A percentile compares a stretch with the other conserved stretches of the same genome.
Conservation (phyloP, 1,140 invertebrate genomes). For the Maconellicoccus hirsutus region DNA sequence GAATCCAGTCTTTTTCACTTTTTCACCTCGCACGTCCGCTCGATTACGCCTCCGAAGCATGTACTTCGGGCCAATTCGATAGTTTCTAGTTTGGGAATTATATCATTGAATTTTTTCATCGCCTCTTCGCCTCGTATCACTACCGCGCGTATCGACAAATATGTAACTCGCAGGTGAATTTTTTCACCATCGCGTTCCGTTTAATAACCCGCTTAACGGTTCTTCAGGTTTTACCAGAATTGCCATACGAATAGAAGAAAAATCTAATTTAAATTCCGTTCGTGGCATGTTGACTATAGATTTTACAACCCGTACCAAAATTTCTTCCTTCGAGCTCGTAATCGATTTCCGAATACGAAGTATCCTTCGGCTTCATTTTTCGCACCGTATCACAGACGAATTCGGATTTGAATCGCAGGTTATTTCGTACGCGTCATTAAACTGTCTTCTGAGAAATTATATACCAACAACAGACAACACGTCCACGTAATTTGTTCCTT, state of each 20-base stretch:
- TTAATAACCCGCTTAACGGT: background rate
- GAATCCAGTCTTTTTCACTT: slow-evolving; percentile 8
- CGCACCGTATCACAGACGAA: too few species aligned
- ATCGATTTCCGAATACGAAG: too few species aligned
- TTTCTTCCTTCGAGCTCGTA: too few species aligned
- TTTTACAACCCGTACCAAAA: too few species aligned
- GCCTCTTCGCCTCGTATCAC: background rate
- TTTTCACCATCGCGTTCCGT: background rate
- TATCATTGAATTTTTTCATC: background rate
- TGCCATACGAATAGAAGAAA: background rate
- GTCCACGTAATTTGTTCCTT: background rate
- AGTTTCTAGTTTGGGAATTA: background rate
- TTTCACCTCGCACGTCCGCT: background rate
- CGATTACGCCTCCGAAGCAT: background rate
- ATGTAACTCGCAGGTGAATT: background rate
- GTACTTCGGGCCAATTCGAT: background rate
- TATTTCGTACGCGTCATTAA: background rate
- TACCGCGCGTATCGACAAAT: background rate
- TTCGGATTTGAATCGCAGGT: background rate
- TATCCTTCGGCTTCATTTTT: too few species aligned
- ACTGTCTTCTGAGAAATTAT: background rate
- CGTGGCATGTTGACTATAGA: too few species aligned
- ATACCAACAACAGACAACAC: background rate
- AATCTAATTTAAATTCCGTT: slow-evolving; percentile 1
- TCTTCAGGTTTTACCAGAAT: background rate